These are phyloP conservation scores for Pseudomyrmex dendroicus DNA, from an alignment of 1,140 invertebrate genomes.

Conservation along the genomic window DNA sequence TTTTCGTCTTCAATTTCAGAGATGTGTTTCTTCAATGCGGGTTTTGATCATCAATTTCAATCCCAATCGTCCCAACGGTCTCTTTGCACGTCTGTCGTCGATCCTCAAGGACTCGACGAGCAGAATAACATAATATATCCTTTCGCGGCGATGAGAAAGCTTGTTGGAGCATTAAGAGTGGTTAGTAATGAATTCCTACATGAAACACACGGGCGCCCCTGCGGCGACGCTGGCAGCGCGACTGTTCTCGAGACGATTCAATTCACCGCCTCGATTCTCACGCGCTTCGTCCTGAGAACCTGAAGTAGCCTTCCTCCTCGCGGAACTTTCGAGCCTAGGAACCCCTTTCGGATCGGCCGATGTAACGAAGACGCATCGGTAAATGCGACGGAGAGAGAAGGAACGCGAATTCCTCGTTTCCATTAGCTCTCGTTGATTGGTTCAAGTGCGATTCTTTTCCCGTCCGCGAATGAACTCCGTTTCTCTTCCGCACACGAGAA, in stretches of 20 bases:
- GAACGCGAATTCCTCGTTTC: conserved; percentile 32
- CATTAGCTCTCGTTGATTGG: conserved; percentile 69
- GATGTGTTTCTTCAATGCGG: neutral
- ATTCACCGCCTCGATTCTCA: conserved; percentile 72
- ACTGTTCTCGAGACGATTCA: conserved; percentile 58
- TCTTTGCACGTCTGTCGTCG: conserved; percentile 13
- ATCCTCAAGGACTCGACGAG: conserved; percentile 31
- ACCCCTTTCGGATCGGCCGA: conserved; percentile 51
- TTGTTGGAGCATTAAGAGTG: conserved; percentile 50
- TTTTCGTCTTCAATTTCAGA: neutral
- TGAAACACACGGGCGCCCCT: conserved; percentile 61
- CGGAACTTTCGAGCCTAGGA: conserved; percentile 57
- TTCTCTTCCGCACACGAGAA: conserved; percentile 6
- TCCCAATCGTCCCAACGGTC: conserved; percentile 30
- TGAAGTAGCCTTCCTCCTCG: conserved; percentile 67
- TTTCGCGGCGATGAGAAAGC: conserved; percentile 60
- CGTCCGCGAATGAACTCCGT: conserved; percentile 21
- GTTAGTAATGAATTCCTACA: conserved; percentile 68
- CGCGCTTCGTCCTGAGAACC: conserved; percentile 54
- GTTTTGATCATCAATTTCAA: conserved; percentile 10
- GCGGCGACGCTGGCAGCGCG: conserved; percentile 54
- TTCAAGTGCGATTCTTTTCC: conserved; percentile 66
- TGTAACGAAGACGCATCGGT: conserved; percentile 63
- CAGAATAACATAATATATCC: conserved; percentile 54
- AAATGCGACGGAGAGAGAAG: conserved; percentile 29